Conservation (phyloP, 1,140 invertebrate genomes). For the Fragariocoptes setiger region DNA sequence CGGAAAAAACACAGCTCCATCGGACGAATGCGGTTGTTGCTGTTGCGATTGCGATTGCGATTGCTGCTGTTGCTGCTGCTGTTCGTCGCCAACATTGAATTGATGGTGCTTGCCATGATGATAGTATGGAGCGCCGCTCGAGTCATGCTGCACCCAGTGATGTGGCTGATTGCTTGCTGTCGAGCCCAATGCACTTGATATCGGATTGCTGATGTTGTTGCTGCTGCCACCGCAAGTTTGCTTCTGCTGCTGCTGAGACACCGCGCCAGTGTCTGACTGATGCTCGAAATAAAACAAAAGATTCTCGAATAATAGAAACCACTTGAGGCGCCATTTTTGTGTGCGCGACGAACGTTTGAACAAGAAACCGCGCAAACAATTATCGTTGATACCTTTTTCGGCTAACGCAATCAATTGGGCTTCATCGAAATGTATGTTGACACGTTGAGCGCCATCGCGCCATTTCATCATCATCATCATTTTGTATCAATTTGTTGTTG, state of each 20-base stretch:
- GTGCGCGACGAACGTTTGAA: conserved; percentile 53
- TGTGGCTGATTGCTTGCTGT: too few relatives aligned
- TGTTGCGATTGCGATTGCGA: too few relatives aligned
- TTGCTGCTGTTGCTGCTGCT: too few relatives aligned
- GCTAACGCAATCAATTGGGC: conserved; percentile 45
- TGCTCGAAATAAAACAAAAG: conserved; percentile 65
- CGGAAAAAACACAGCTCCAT: too few relatives aligned
- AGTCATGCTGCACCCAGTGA: too few relatives aligned
- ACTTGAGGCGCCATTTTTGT: conserved; percentile 56
- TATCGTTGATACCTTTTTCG: conserved; percentile 44
- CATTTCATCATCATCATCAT: neutral
- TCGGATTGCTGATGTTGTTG: too few relatives aligned
- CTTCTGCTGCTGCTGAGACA: conserved; percentile 14
- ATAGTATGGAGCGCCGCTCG: too few relatives aligned
- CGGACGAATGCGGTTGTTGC: too few relatives aligned
- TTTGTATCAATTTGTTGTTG: too few relatives aligned
- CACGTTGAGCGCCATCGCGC: conserved; percentile 4
- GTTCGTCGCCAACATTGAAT: too few relatives aligned
- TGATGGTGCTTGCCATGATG: too few relatives aligned
- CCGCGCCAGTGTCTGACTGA: conserved; percentile 25
- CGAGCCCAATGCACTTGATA: too few relatives aligned
- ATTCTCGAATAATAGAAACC: conserved; percentile 74
- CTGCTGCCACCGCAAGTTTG: conserved; percentile 13
- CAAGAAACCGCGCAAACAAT: conserved; percentile 38
- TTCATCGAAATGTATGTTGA: conserved; percentile 15